Base-by-base conservation (phyloP, 2,113 vertebrate species). In the Mustelus asterias region DNA sequence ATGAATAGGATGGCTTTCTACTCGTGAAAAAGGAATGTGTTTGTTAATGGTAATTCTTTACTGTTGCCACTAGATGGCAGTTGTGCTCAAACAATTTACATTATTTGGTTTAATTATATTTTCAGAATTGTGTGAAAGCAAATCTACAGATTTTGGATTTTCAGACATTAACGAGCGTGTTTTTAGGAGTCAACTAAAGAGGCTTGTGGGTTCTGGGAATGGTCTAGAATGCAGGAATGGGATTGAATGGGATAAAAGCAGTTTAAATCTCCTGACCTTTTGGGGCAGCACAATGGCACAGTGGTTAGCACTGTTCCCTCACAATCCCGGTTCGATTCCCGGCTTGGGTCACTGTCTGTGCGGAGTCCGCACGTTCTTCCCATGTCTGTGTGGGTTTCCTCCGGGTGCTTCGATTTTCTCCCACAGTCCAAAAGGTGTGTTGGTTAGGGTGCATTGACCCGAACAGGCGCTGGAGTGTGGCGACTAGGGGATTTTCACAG, bases 11-110 rank as follows among this genome's bases (percentile, higher is more conserved):
- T 83, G 13, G 18, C 37, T 83, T 44, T 83, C 37, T 83, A 41
- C 18, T 63, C 60, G 18, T 41, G 37, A 1, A 4, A 83, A 83
- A 41, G 80, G 44, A 83, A 41, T 83, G 16, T 83, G 4, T 83
- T 18, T 44, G 26, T 16, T 94, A 20, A 44, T 72, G 11, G 41
- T 70, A 95, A 54, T 95, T 44, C 41, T 48, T 69, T 44, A 54
- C 29, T 72, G 37, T 37, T 72, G 7, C 13, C 92, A 5, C 94
- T 95, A 95, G 94, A 48, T 95, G 94, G 94, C 94, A 95, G 37
- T 95, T 33, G 41, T 95, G 33, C 24, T 95, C 67, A 54, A 54
- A 54, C 48, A 54, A 54, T 54, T 54, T 54, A 54, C 48, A 54
- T 4, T 54, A 54, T 54, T 54, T 54, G 48, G 48, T 54, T 54